These are phyloP conservation scores for Tenualosa ilisha DNA, from an alignment of 2,797 vertebrate species.

Conservation along the genomic window DNA sequence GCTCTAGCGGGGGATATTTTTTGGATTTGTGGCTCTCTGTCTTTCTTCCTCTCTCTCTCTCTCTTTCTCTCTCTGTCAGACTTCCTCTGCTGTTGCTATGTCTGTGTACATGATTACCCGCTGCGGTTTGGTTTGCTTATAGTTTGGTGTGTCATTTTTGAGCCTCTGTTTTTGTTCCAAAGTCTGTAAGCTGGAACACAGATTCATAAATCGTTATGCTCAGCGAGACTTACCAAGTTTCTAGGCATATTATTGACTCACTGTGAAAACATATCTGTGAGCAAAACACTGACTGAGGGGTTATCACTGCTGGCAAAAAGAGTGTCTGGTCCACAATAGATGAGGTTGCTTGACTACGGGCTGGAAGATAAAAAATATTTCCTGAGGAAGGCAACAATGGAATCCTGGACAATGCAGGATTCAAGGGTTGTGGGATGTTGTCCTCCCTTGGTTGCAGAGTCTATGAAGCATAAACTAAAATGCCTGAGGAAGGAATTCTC, in stretches of 20 bases:
- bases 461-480: not conserved
- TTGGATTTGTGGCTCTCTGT: conserved; percentile 21
- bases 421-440: not conserved
- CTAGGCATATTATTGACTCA: not conserved
- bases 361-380: not conserved
- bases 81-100: not conserved
- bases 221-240: not conserved
- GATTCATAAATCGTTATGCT: not conserved
- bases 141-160: conserved; percentile 3
- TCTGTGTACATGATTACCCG: not conserved
- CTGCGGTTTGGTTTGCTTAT: not conserved
- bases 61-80: not conserved
- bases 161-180: not conserved
- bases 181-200: not conserved
- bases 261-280: not conserved
- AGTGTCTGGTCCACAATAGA: not conserved
- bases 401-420: not conserved
- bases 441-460: not conserved
- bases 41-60: not conserved
- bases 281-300: not conserved
- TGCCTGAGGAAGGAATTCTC: not conserved
- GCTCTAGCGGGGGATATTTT: not conserved
- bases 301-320: not conserved
- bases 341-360: not conserved
- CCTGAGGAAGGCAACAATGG: not conserved